Conservation (phyloP, 2,888 invertebrate species). For the Lymantria monacha region DNA sequence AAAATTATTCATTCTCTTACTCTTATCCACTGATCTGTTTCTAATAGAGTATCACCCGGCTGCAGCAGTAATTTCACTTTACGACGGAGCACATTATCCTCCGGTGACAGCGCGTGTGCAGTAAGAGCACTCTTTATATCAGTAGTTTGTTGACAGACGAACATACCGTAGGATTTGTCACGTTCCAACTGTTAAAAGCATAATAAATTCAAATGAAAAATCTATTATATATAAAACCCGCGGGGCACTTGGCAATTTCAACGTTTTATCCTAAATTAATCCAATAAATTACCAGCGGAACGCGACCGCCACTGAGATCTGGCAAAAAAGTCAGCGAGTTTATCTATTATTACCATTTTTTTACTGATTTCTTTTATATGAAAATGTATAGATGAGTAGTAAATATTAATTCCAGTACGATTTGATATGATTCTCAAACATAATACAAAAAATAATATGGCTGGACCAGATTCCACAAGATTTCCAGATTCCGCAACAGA, state of each 20-base stretch:
- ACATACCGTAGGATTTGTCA: slow-evolving; percentile 73
- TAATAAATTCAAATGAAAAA: background rate
- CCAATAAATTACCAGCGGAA: too few relatives aligned
- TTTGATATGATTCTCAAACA: too few relatives aligned
- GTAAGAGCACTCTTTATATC: slow-evolving; percentile 60
- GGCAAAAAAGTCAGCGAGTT: too few relatives aligned
- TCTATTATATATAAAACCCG: background rate
- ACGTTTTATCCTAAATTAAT: too few relatives aligned
- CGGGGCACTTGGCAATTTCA: background rate
- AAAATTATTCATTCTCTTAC: slow-evolving; percentile 45
- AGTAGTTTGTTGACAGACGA: slow-evolving; percentile 64
- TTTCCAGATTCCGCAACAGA: too few relatives aligned
- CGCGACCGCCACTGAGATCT: too few relatives aligned
- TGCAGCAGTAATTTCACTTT: slow-evolving; percentile 75
- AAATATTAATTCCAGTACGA: too few relatives aligned
- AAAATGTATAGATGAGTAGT: too few relatives aligned
- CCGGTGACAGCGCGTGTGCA: slow-evolving; percentile 48
- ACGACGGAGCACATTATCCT: slow-evolving; percentile 65
- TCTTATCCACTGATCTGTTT: slow-evolving; percentile 76
- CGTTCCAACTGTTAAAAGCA: slow-evolving; percentile 55
- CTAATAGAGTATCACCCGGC: slow-evolving; percentile 75
- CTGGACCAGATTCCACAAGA: too few relatives aligned
- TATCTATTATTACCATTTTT: too few relatives aligned
- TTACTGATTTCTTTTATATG: too few relatives aligned
- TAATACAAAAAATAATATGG: too few relatives aligned